A percentile compares a stretch with the other conserved stretches of the same genome.
Evolutionary conservation across 1,140 invertebrate genomes (phyloP).

Genomic region (Dreissena polymorpha): DNA sequence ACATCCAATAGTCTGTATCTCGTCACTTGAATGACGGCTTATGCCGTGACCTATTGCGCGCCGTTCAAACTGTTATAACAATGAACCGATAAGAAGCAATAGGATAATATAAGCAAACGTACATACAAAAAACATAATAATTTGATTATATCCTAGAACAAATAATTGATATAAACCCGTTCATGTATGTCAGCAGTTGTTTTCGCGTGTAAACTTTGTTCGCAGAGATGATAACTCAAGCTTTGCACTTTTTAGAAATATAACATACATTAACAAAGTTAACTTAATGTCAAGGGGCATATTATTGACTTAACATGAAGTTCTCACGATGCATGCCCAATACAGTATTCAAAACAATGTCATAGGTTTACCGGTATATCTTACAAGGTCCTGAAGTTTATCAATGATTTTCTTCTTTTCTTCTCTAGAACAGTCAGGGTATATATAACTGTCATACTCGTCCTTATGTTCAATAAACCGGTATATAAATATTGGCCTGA

Average conservation of each 20-base stretch:
- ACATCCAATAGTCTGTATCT: constrained; percentile 61
- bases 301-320: too few species aligned
- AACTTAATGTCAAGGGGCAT: too few species aligned
- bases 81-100: not conserved
- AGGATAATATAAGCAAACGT: not conserved
- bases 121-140: not conserved
- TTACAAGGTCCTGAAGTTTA: constrained; percentile 24
- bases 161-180: too few species aligned
- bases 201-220: too few species aligned
- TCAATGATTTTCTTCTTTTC: not conserved
- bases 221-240: too few species aligned
- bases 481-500: constrained; percentile 52
- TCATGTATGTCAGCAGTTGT: not conserved
- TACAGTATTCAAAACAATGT: too few species aligned
- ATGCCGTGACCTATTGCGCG: constrained; percentile 59
- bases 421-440: not conserved
- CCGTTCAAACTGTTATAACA: constrained; percentile 24
- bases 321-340: too few species aligned
- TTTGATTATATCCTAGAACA: not conserved
- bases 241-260: too few species aligned
- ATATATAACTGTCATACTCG: constrained; percentile 28
- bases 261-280: too few species aligned
- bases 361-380: too few species aligned
- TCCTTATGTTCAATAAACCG: constrained; percentile 43
- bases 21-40: constrained; percentile 56